Conservation (phyloP, 2,888 invertebrate genomes). For the Cosmia trapezina region DNA sequence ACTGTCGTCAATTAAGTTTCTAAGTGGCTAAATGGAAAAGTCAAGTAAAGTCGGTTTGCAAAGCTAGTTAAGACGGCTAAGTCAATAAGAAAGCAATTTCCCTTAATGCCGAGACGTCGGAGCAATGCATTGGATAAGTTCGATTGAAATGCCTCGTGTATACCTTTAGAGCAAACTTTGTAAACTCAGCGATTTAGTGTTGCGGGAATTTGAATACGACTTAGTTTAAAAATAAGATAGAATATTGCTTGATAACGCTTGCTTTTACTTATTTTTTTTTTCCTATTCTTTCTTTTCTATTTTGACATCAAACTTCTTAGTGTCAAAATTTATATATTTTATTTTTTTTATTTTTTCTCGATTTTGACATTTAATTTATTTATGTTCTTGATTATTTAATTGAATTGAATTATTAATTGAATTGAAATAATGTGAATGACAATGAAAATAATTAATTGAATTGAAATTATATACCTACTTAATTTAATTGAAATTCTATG, state of each 20-base stretch:
- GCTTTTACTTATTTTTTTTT: too few relatives aligned
- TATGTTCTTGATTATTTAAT: too few relatives aligned
- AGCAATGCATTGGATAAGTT: constrained; percentile 33
- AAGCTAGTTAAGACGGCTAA: constrained; percentile 51
- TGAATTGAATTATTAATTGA: too few relatives aligned
- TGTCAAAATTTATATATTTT: too few relatives aligned
- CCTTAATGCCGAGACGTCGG: constrained; percentile 44
- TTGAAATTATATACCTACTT: too few relatives aligned
- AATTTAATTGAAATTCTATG: too few relatives aligned
- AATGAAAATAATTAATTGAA: too few relatives aligned
- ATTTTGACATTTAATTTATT: too few relatives aligned
- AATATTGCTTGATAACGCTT: neutral
- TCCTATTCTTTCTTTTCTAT: too few relatives aligned
- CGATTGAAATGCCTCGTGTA: neutral
- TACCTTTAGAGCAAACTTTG: neutral
- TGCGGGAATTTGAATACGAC: neutral
- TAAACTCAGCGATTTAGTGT: neutral
- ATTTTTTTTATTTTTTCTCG: too few relatives aligned
- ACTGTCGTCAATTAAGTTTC: constrained; percentile 36
- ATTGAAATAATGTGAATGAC: too few relatives aligned
- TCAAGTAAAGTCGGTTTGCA: constrained; percentile 48
- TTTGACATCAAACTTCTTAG: too few relatives aligned
- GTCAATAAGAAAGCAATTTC: constrained; percentile 64
- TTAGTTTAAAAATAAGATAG: neutral
- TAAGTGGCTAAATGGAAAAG: constrained; percentile 53